phyloP scores from a whole-genome alignment of 2,113 vertebrate genomes.

The Thermophis baileyi region DNA sequence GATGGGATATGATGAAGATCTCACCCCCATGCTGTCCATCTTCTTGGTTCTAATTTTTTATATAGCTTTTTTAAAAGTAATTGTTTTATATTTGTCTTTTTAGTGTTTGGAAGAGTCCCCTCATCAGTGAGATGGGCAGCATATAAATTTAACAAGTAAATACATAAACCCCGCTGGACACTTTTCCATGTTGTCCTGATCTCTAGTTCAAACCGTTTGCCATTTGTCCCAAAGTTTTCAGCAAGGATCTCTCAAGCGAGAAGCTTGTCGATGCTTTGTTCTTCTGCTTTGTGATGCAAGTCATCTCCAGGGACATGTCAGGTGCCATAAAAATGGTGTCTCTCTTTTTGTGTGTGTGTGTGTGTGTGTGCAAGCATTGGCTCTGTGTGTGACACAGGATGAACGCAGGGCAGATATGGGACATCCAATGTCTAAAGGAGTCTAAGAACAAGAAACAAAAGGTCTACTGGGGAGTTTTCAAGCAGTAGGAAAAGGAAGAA shows the following conservation, averaged over 20 bases:
- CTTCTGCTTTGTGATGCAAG: not conserved
- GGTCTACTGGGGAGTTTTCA: not conserved
- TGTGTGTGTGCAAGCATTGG: not conserved
- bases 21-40: not conserved
- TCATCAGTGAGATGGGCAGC: not conserved
- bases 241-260: not conserved
- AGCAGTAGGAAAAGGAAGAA: not conserved
- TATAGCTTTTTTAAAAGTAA: not conserved
- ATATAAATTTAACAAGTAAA: not conserved
- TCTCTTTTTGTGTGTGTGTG: no score
- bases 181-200: not conserved
- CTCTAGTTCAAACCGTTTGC: not conserved
- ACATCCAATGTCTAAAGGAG: not conserved
- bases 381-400: not conserved
- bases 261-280: accelerated
- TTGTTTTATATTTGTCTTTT: not conserved
- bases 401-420: not conserved
- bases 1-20: not conserved
- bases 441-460: not conserved
- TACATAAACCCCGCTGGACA: not conserved
- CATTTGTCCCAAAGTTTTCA: not conserved
- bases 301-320: not conserved
- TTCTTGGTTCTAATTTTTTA: not conserved
- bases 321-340: not conserved
- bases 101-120: not conserved